phyloP scores from a whole-genome alignment of 2,888 invertebrate genomes.

The Metacarcinus magister region DNA sequence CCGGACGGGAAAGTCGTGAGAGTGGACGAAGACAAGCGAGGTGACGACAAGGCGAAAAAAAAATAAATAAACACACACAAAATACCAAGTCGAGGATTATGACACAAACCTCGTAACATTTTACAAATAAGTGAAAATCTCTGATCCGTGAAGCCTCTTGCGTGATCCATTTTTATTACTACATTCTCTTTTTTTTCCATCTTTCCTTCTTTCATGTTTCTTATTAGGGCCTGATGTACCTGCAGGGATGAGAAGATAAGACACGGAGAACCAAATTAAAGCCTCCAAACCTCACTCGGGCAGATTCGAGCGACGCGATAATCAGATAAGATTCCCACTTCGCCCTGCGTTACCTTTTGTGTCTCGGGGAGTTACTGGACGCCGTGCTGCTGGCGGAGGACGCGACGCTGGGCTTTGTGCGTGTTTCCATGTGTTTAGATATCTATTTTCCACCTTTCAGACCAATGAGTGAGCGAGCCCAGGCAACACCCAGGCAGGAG shows the following conservation, averaged over 20 bases:
- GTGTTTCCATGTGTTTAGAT: slow-evolving; percentile 48
- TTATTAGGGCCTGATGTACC: slow-evolving; percentile 32
- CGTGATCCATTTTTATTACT: slow-evolving; percentile 3
- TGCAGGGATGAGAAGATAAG: slow-evolving; percentile 43
- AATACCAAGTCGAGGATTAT: not conserved
- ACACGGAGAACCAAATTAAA: slow-evolving; percentile 48
- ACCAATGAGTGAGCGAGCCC: not conserved
- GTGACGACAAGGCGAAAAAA: no score
- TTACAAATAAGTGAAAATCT: slow-evolving; percentile 30
- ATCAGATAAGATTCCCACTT: slow-evolving; percentile 48
- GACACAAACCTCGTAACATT: not conserved
- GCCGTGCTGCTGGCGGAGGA: slow-evolving; percentile 12
- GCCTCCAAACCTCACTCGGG: slow-evolving; percentile 20
- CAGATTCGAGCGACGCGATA: slow-evolving; percentile 29
- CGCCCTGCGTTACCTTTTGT: slow-evolving; percentile 27
- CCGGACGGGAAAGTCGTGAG: not conserved
- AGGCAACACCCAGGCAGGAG: not conserved
- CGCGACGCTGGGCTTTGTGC: slow-evolving; percentile 30
- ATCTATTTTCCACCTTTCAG: slow-evolving; percentile 40
- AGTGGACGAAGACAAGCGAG: not conserved
- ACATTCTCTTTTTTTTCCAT: not conserved
- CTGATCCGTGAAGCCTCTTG: not conserved
- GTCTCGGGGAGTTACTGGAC: slow-evolving; percentile 21
- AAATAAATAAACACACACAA: not conserved
- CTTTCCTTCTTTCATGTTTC: not conserved